Evolutionary conservation across 2,113 vertebrate species (phyloP).

Genomic region (Lagopus muta): DNA sequence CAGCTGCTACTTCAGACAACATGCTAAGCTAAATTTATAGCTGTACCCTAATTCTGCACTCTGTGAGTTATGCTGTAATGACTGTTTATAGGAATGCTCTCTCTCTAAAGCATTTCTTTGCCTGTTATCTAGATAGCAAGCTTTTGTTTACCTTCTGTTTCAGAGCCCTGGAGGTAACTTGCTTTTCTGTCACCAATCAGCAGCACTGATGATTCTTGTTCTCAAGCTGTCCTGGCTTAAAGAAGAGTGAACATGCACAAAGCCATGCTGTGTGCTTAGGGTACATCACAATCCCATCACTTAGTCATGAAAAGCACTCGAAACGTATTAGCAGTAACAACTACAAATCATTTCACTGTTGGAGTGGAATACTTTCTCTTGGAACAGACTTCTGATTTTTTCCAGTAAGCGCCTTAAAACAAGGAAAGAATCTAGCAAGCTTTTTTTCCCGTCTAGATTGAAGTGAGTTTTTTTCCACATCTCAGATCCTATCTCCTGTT

Average conservation of each 20-base stretch:
- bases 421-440: background rate
- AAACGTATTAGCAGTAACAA: background rate
- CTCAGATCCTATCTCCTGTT: background rate
- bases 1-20: slow-evolving; percentile 8
- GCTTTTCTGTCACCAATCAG: background rate
- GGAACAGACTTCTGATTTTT: background rate
- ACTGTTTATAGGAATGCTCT: background rate
- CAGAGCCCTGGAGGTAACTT: background rate
- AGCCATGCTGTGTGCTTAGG: background rate
- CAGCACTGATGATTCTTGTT: background rate
- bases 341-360: background rate
- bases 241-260: background rate
- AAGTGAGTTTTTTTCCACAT: background rate
- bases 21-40: background rate
- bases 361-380: background rate
- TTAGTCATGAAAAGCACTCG: background rate
- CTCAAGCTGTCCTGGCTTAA: background rate
- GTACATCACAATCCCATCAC: background rate
- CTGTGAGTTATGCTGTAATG: background rate
- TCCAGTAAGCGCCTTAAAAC: background rate
- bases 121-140: background rate
- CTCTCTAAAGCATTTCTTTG: slow-evolving; percentile 9
- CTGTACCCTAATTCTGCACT: slow-evolving; percentile 3
- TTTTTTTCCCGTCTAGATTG: background rate
- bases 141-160: slow-evolving; percentile 11